Percentiles rank a stretch among this genome's conserved stretches.
phyloP scores from a whole-genome alignment of 2,113 vertebrate species.

The Raja brachyura region DNA sequence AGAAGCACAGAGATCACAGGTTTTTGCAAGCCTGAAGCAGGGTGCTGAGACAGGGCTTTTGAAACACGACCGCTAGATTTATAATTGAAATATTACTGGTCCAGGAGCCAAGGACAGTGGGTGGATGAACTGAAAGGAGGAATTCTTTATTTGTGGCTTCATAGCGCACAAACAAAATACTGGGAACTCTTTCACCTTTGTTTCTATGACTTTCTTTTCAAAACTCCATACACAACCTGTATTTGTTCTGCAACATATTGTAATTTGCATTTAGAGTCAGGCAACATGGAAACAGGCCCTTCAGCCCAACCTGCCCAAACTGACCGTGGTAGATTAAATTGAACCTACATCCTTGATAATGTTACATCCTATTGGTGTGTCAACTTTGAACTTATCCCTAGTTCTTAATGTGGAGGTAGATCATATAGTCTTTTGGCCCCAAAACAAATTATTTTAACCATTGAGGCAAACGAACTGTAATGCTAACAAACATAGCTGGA shows the following conservation, averaged over 20 bases:
- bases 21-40: background rate
- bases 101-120: background rate
- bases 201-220: background rate
- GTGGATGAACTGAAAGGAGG: too few relatives aligned
- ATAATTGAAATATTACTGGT: background rate
- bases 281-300: too few relatives aligned
- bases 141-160: background rate
- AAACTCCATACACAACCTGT: background rate
- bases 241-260: background rate
- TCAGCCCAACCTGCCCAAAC: too few relatives aligned
- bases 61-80: background rate
- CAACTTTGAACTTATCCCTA: background rate
- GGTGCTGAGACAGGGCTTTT: background rate
- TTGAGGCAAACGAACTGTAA: background rate
- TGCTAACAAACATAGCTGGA: background rate
- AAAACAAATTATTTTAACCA: background rate
- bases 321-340: background rate
- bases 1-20: background rate
- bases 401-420: background rate
- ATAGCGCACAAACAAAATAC: background rate
- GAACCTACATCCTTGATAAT: background rate
- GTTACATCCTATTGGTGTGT: background rate
- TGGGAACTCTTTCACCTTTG: background rate
- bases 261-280: background rate
- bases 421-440: background rate